Evolutionary conservation across 1,140 invertebrate species (phyloP), one percentile per base, ranked within the genome.

Genomic region (Eueides isabella): DNA sequence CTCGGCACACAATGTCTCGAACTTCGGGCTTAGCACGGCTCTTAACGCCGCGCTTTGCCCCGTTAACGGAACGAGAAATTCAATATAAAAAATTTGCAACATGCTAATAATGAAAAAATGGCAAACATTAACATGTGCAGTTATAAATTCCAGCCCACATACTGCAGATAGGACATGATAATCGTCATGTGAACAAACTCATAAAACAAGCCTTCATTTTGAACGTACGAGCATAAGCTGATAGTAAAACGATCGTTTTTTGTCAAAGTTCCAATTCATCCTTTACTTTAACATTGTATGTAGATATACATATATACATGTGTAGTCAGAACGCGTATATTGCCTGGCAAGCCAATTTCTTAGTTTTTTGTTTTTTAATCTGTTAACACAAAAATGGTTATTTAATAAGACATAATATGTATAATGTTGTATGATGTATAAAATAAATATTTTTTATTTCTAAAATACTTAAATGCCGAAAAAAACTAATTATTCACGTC

Each of bases 161-260:
- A 19, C 44, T 23, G 44, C 12, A 48, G 44, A 55, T 67, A 12
- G 35, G 0, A 44, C 41, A 38, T 67, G 65, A 67, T 67, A 67
- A 67, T 23, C 66, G 28, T 30, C 29, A 48, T 30, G 66, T 67
- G 33, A 67, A 67, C 38, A 48, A 67, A 67, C 66, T 67, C 41
- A 67, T 67, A 67, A 67, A 67, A 67, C 48, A 48, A 44, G 28
- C 35, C n/a, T 30, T 3, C 38, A 35, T 65, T 68, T 68, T 31
- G 41, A 5, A 55, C 67, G 28, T 48, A 67, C 26, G 0, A 38
- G 16, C 6, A 63, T 2, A 63, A n/a, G 29, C 23, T 31, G 38
- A 44, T 28, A 44, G 29, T 65, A 23, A 65, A 65, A 65, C 41
- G 41, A 9, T 55, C 2, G 35, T 55, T 23, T 55, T 55, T 55